phyloP scores from a whole-genome alignment of 2,888 invertebrate species.

The Pherbina coryleti region DNA sequence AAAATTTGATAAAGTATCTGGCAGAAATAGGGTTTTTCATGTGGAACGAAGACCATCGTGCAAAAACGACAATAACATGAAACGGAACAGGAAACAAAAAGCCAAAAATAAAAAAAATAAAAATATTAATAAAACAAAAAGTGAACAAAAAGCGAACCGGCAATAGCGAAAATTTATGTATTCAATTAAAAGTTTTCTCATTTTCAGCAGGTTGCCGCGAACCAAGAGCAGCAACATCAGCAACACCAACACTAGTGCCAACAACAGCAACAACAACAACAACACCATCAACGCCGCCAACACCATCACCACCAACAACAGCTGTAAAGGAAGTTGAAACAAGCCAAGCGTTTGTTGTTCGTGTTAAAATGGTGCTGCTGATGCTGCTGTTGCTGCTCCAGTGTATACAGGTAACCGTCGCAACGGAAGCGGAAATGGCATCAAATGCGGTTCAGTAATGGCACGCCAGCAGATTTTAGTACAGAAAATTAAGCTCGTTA shows the following conservation, averaged over 20 bases:
- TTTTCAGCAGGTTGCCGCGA: conserved; percentile 44
- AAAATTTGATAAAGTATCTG: background rate
- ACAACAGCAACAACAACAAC: conserved; percentile 27
- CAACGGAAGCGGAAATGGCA: conserved; percentile 22
- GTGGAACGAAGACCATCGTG: background rate
- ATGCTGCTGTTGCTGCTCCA: conserved; percentile 45
- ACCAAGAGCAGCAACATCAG: conserved; percentile 49
- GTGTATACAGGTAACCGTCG: conserved; percentile 10
- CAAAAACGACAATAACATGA: background rate
- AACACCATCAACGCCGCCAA: conserved; percentile 15
- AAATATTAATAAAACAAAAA: no score
- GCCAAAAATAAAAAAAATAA: conserved; percentile 13
- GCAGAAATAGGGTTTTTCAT: background rate
- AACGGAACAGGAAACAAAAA: background rate
- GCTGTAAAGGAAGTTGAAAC: conserved; percentile 10
- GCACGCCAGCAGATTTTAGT: conserved; percentile 10
- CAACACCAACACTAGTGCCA: conserved; percentile 48
- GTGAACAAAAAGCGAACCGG: conserved; percentile 34
- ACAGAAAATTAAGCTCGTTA: background rate
- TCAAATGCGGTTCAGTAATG: conserved; percentile 3
- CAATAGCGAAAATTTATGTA: conserved; percentile 47
- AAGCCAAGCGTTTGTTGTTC: conserved; percentile 36
- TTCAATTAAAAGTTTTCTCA: conserved; percentile 51
- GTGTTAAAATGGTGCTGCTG: conserved; percentile 59
- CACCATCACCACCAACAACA: conserved; percentile 19